These are phyloP conservation scores for Syngnathus acus DNA, from an alignment of 2,797 vertebrate genomes.

Conservation along the genomic window DNA sequence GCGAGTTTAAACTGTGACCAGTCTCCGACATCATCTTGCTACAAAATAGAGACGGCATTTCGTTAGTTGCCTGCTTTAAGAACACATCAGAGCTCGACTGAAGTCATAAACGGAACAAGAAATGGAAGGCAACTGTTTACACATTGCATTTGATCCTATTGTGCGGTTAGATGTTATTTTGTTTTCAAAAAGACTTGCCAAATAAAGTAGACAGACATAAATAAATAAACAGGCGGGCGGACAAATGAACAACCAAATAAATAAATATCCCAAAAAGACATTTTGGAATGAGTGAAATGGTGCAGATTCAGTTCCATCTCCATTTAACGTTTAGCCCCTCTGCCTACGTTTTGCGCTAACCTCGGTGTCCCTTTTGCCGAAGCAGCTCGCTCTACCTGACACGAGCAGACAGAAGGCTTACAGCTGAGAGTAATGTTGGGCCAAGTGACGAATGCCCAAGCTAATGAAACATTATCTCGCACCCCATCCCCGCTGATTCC, in stretches of 20 bases:
- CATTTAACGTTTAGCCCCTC: background rate
- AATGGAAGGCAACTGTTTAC: background rate
- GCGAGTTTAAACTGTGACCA: constrained; percentile 29
- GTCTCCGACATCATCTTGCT: constrained; percentile 42
- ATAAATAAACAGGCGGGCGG: too few relatives aligned
- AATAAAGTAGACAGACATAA: too few relatives aligned
- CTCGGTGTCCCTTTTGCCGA: constrained; percentile 1
- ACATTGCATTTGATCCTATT: too few relatives aligned
- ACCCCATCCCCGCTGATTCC: background rate
- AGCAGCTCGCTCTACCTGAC: constrained; percentile 7
- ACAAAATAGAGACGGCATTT: constrained; percentile 23
- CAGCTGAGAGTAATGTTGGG: constrained; percentile 30
- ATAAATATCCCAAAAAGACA: background rate
- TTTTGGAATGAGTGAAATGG: background rate
- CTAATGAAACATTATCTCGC: constrained; percentile 58
- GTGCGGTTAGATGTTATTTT: background rate
- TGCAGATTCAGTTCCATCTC: constrained; percentile 12
- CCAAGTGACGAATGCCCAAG: constrained; percentile 45
- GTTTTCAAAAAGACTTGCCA: too few relatives aligned
- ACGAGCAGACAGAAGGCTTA: constrained; percentile 9
- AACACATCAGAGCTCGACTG: background rate
- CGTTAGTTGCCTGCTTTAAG: background rate
- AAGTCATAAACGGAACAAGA: background rate
- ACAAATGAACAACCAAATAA: too few relatives aligned
- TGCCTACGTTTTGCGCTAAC: background rate